These are phyloP conservation scores for Channallabes apus DNA, from an alignment of 2,797 vertebrate species.

Conservation along the genomic window DNA sequence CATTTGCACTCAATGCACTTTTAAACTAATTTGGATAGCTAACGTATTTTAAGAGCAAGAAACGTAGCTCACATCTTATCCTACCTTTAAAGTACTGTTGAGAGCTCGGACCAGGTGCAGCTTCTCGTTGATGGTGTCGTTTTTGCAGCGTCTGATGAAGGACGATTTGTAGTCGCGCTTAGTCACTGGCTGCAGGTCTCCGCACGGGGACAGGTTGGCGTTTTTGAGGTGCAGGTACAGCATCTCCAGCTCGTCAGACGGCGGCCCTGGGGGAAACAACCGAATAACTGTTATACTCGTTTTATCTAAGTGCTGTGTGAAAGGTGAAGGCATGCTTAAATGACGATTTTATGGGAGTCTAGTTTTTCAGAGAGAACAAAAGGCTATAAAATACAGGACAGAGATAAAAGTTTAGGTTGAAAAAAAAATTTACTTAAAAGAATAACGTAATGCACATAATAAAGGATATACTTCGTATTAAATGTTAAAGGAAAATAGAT, in stretches of 20 bases:
- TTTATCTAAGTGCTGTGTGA: background rate
- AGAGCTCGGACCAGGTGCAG: constrained; percentile 84
- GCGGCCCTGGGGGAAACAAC: constrained; percentile 35
- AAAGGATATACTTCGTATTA: background rate
- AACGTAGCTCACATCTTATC: background rate
- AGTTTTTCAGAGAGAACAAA: background rate
- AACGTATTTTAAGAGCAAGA: background rate
- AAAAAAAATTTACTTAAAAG: background rate
- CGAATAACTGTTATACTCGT: background rate
- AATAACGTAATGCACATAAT: background rate
- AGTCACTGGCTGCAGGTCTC: constrained; percentile 74
- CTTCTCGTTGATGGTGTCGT: constrained; percentile 83
- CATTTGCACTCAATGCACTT: background rate
- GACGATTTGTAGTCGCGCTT: constrained; percentile 78
- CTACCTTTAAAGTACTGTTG: constrained; percentile 87
- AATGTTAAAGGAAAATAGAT: background rate
- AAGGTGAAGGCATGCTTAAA: background rate
- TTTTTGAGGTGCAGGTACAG: constrained; percentile 81
- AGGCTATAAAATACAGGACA: background rate
- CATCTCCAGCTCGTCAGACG: constrained; percentile 78
- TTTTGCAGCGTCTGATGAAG: constrained; percentile 81
- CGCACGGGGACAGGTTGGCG: constrained; percentile 79
- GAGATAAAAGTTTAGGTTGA: background rate
- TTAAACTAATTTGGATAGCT: background rate
- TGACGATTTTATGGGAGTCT: background rate